A percentile compares a stretch with the other conserved stretches of the same genome.
phyloP scores from a whole-genome alignment of 2,888 invertebrate genomes.

The Hydrotaea cyrtoneurina region DNA sequence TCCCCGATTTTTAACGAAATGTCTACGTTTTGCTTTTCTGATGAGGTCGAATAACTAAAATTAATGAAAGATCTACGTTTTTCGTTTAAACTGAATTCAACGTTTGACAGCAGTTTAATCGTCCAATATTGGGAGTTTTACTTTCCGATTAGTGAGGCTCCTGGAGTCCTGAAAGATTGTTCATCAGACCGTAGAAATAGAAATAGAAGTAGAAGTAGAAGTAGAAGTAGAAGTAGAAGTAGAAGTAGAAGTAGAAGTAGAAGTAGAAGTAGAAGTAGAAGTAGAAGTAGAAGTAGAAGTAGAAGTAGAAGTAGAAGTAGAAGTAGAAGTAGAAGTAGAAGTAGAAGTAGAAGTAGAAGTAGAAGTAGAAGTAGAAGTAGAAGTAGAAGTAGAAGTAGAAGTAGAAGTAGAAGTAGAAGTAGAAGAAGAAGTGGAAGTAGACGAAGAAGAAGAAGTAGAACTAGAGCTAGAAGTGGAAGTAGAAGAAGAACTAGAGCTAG shows the following conservation, averaged over 20 bases:
- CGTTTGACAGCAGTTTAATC: too few relatives aligned
- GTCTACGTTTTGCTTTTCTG: too few relatives aligned
- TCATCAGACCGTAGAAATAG: not conserved
- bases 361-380: slow-evolving; percentile 1
- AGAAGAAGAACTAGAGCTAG: not conserved
- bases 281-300: slow-evolving; percentile 1
- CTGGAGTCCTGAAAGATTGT: too few relatives aligned
- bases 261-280: slow-evolving; percentile 1
- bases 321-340: slow-evolving; percentile 1
- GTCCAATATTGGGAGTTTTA: too few relatives aligned
- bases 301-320: slow-evolving; percentile 1
- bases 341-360: slow-evolving; percentile 1
- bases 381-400: not conserved
- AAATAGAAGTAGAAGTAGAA: not conserved
- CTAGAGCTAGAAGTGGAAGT: not conserved
- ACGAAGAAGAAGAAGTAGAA: not conserved
- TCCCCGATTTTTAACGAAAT: too few relatives aligned
- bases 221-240: slow-evolving; percentile 1
- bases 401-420: slow-evolving; percentile 1
- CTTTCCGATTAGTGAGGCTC: too few relatives aligned
- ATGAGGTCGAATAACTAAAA: too few relatives aligned
- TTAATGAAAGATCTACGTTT: too few relatives aligned
- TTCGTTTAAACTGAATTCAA: too few relatives aligned
- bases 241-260: slow-evolving; percentile 1
- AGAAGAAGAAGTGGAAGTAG: not conserved